Evolutionary conservation across 2,113 vertebrate genomes (phyloP).

Genomic region (Clarias macrocephalus): DNA sequence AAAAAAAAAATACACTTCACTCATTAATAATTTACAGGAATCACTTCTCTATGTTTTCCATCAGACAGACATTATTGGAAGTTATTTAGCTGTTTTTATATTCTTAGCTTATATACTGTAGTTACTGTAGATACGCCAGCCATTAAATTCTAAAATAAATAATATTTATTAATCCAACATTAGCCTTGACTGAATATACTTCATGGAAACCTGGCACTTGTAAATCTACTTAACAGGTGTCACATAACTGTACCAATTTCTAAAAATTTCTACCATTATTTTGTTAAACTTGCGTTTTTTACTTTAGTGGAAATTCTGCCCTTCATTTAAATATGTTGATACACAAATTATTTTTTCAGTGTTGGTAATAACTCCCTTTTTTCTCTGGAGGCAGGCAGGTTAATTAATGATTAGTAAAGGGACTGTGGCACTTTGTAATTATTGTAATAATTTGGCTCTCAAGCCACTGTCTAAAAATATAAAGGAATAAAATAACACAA

Average conservation of each 20-base stretch:
- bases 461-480: neutral
- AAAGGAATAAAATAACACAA: neutral
- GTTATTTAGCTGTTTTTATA: neutral
- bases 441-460: neutral
- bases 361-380: neutral
- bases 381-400: neutral
- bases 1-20: neutral
- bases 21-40: neutral
- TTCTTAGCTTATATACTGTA: neutral
- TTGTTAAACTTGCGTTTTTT: too few species aligned
- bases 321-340: too few species aligned
- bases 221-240: too few species aligned
- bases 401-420: neutral
- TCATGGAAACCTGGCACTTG: too few species aligned
- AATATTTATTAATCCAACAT: neutral
- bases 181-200: too few species aligned
- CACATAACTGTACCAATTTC: too few species aligned
- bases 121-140: neutral
- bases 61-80: neutral
- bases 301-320: too few species aligned
- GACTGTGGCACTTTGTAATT: neutral
- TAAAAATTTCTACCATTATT: too few species aligned
- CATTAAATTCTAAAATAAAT: neutral
- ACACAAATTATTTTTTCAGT: too few species aligned
- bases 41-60: neutral